A percentile compares a stretch with the other conserved stretches of the same genome.
Conservation (phyloP, 2,797 vertebrate genomes). For the Lacerta agilis region DNA sequence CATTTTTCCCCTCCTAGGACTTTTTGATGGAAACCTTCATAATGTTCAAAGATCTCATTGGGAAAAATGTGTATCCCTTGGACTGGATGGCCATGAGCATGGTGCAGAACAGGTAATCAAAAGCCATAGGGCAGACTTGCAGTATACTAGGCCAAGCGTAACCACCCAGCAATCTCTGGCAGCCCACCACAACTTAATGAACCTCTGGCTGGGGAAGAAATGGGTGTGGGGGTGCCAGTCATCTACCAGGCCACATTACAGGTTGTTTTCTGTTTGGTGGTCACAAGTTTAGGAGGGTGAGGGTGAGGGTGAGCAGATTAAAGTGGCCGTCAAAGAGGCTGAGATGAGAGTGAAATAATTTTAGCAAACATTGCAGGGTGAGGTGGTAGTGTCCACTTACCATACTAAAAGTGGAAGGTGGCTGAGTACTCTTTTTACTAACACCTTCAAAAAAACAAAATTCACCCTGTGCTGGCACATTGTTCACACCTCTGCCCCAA, state of each 20-base stretch:
- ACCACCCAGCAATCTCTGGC: not conserved
- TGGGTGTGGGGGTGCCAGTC: not conserved
- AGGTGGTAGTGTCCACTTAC: too few species aligned
- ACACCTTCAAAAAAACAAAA: too few species aligned
- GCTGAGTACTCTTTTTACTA: too few species aligned
- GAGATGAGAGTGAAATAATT: too few species aligned
- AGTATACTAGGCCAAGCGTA: not conserved
- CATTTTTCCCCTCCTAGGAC: constrained; percentile 80
- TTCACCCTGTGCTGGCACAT: too few species aligned
- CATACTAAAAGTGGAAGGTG: too few species aligned
- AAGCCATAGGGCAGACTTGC: not conserved
- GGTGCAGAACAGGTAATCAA: constrained; percentile 94
- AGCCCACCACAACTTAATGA: not conserved
- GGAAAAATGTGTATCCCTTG: constrained; percentile 92
- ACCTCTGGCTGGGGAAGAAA: not conserved
- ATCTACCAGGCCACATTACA: not conserved
- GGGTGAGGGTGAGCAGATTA: not conserved
- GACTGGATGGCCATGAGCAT: constrained; percentile 99
- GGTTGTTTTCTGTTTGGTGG: not conserved
- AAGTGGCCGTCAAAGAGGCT: too few species aligned
- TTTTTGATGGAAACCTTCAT: constrained; percentile 98
- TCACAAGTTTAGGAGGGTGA: not conserved
- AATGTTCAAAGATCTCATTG: constrained; percentile 94
- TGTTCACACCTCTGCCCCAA: too few species aligned
- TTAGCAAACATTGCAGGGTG: too few species aligned